These are phyloP conservation scores for Acanthoscelides obtectus DNA, from an alignment of 2,888 invertebrate species.

Conservation along the genomic window DNA sequence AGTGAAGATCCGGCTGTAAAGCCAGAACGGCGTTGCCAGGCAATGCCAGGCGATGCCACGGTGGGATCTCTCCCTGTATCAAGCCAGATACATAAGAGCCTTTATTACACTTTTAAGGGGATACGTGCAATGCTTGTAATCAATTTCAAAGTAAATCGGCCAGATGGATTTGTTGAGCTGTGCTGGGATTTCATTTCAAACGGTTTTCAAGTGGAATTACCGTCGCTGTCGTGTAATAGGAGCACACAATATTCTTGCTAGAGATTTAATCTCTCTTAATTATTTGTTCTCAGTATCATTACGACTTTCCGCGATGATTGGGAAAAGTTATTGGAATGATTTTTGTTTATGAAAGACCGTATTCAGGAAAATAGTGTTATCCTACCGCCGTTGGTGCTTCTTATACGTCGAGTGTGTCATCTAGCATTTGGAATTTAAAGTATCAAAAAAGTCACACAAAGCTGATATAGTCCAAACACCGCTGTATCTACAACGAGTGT, in stretches of 20 bases:
- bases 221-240: background rate
- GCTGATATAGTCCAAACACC: too few relatives aligned
- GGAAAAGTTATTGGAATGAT: too few relatives aligned
- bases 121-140: constrained; percentile 24
- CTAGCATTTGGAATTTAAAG: too few relatives aligned
- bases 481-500: too few relatives aligned
- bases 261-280: too few relatives aligned
- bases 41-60: constrained; percentile 24
- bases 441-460: too few relatives aligned
- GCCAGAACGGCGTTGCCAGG: constrained; percentile 21
- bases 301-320: too few relatives aligned
- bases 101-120: constrained; percentile 43
- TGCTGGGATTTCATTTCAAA: background rate
- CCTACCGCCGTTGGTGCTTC: too few relatives aligned
- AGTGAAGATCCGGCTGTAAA: constrained; percentile 35
- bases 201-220: background rate
- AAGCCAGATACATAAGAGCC: constrained; percentile 24
- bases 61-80: constrained; percentile 20
- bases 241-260: background rate
- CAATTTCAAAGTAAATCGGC: background rate
- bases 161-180: background rate
- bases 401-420: too few relatives aligned
- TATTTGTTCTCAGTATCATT: too few relatives aligned
- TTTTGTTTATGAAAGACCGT: too few relatives aligned
- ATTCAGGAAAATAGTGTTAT: too few relatives aligned